Conservation (phyloP, 2,888 invertebrate species). For the Dasypolia templi region DNA sequence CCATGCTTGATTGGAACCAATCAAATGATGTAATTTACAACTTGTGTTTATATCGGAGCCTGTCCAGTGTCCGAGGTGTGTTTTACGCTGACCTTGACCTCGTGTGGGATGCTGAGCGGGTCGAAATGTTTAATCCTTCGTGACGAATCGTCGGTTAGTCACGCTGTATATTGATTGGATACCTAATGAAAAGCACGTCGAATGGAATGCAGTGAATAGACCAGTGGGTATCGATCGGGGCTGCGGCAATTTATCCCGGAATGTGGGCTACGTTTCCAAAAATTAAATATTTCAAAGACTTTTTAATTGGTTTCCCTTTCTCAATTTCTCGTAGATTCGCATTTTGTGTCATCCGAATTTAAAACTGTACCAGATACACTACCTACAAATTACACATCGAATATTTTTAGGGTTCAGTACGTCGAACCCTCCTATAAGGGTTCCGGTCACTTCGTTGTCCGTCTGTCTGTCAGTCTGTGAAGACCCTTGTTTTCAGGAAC, state of each 20-base stretch:
- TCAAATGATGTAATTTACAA: constrained; percentile 87
- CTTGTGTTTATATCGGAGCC: constrained; percentile 76
- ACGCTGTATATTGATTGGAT: constrained; percentile 84
- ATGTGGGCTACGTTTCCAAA: constrained; percentile 35
- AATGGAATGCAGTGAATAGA: constrained; percentile 75
- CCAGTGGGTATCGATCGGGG: constrained; percentile 70
- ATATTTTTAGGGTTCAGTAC: too few species aligned
- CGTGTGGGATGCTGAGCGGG: constrained; percentile 67
- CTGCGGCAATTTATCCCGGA: constrained; percentile 30
- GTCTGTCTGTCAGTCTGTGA: too few species aligned
- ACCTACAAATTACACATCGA: background rate
- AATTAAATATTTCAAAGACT: constrained; percentile 11
- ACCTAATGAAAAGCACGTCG: constrained; percentile 79
- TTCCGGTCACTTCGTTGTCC: too few species aligned
- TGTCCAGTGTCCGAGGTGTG: constrained; percentile 67
- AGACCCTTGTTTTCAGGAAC: too few species aligned
- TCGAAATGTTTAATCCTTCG: constrained; percentile 81
- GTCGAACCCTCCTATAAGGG: too few species aligned
- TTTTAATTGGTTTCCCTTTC: constrained; percentile 29
- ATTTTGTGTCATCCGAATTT: background rate
- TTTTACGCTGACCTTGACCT: constrained; percentile 79
- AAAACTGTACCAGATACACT: constrained; percentile 2
- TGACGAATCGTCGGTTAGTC: constrained; percentile 82
- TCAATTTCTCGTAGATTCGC: constrained; percentile 26
- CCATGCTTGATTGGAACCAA: constrained; percentile 87